A percentile compares a stretch with the other conserved stretches of the same genome.
These are phyloP conservation scores for Andrena camellia DNA, from an alignment of 2,888 invertebrate species.

Conservation along the genomic window DNA sequence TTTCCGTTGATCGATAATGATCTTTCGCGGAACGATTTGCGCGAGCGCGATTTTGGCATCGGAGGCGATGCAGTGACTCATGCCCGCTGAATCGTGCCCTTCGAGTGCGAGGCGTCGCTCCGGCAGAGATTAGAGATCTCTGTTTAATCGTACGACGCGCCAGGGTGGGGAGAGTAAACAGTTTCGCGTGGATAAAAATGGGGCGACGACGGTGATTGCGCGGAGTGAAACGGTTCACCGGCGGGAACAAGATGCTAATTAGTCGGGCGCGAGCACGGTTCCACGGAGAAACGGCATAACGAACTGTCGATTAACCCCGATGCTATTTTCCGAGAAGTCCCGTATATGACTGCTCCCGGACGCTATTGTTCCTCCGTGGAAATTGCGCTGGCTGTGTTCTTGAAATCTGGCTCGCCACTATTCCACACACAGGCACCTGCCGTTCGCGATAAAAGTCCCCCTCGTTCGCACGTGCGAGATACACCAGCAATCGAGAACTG, in stretches of 20 bases:
- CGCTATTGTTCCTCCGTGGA: slow-evolving; percentile 54
- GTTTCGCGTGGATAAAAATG: not conserved
- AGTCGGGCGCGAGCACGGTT: slow-evolving; percentile 40
- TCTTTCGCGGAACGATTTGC: no score
- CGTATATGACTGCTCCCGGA: slow-evolving; percentile 14
- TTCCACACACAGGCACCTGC: slow-evolving; percentile 23
- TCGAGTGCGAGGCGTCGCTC: not conserved
- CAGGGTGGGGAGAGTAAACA: not conserved
- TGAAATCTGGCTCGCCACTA: slow-evolving; percentile 40
- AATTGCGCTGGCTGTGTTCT: slow-evolving; percentile 47
- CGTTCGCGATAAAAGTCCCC: slow-evolving; percentile 28
- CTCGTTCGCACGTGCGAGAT: not conserved
- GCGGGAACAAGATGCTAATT: slow-evolving; percentile 56
- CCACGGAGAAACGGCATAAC: slow-evolving; percentile 43
- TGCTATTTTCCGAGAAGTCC: slow-evolving; percentile 51
- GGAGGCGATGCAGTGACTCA: not conserved
- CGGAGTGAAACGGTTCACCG: slow-evolving; percentile 10
- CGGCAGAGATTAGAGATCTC: slow-evolving; percentile 2
- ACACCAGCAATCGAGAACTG: slow-evolving; percentile 3
- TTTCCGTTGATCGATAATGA: not conserved
- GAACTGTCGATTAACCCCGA: slow-evolving; percentile 61
- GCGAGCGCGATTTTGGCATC: not conserved
- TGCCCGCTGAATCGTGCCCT: not conserved
- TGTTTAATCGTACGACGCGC: not conserved
- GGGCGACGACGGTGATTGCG: not conserved